These are phyloP conservation scores for Aphelenchoides avenae DNA, from an alignment of 1,140 invertebrate genomes.

Conservation along the genomic window DNA sequence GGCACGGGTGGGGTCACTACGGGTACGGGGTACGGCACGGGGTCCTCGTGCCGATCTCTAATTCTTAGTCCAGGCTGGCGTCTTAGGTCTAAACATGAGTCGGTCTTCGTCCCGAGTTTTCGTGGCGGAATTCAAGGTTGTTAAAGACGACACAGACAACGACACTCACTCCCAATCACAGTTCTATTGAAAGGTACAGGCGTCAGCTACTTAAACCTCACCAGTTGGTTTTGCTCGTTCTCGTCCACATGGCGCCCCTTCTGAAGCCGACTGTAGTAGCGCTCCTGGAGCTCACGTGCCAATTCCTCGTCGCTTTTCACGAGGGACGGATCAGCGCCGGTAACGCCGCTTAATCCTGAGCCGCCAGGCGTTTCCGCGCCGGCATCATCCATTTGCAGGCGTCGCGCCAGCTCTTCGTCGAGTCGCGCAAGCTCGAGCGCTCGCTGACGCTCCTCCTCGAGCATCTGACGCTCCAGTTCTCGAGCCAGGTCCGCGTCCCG, in stretches of 20 bases:
- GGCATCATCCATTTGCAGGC: constrained; percentile 10
- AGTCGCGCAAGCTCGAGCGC: not conserved
- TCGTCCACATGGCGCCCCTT: constrained; percentile 1
- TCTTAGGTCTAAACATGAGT: no score
- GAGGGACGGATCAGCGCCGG: not conserved
- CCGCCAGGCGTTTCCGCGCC: not conserved
- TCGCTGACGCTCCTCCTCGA: constrained; percentile 8
- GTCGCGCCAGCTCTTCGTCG: constrained; percentile 13
- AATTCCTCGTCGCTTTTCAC: not conserved
- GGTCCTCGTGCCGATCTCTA: no score
- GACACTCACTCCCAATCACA: no score
- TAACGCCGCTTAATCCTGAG: not conserved
- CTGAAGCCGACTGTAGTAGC: not conserved
- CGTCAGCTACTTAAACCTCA: no score
- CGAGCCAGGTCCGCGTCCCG: constrained; percentile 5
- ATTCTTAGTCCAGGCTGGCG: no score
- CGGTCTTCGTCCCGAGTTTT: no score
- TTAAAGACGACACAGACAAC: no score
- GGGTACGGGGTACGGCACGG: no score
- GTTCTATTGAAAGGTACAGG: no score
- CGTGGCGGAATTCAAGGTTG: no score
- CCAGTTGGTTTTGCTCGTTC: constrained; percentile 10
- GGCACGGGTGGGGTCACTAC: no score
- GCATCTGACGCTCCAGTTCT: constrained; percentile 2
- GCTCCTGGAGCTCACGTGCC: constrained; percentile 2